A percentile compares a stretch with the other conserved stretches of the same genome.
These are phyloP conservation scores for Xestia ashworthii DNA, from an alignment of 2,888 invertebrate species.

Conservation along the genomic window DNA sequence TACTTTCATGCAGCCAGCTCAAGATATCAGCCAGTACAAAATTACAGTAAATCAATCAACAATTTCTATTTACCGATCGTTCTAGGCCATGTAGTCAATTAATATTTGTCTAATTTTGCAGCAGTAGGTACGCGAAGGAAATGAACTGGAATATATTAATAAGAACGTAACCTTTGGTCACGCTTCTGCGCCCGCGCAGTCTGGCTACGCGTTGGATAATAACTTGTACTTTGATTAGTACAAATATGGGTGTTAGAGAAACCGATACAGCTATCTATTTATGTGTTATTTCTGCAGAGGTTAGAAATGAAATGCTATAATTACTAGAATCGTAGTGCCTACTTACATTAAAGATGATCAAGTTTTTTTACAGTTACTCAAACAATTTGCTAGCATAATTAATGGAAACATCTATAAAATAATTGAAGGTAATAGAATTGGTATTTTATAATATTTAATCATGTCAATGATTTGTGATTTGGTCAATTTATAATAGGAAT, in stretches of 20 bases:
- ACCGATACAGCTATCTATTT: background rate
- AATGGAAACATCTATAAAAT: background rate
- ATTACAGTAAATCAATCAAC: slow-evolving; percentile 19
- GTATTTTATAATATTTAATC: too few relatives aligned
- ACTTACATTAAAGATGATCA: too few relatives aligned
- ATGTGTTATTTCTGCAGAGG: too few relatives aligned
- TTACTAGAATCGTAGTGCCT: too few relatives aligned
- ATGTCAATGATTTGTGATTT: too few relatives aligned
- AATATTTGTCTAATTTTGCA: slow-evolving; percentile 38
- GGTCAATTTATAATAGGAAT: too few relatives aligned
- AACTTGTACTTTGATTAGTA: background rate
- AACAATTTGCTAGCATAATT: background rate
- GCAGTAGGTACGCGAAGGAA: slow-evolving; percentile 37
- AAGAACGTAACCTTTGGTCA: slow-evolving; percentile 42
- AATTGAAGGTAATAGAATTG: too few relatives aligned
- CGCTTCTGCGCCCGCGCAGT: slow-evolving; percentile 23
- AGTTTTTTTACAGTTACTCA: too few relatives aligned
- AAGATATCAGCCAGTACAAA: slow-evolving; percentile 12
- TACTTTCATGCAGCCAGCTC: background rate
- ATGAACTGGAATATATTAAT: slow-evolving; percentile 43
- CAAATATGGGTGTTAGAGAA: slow-evolving; percentile 26
- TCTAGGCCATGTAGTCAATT: slow-evolving; percentile 40
- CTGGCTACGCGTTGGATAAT: slow-evolving; percentile 17
- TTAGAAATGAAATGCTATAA: too few relatives aligned
- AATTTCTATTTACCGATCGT: slow-evolving; percentile 28